A percentile compares a stretch with the other conserved stretches of the same genome.
Conservation (phyloP, 2,888 invertebrate species). For the Pardosa pseudoannulata region DNA sequence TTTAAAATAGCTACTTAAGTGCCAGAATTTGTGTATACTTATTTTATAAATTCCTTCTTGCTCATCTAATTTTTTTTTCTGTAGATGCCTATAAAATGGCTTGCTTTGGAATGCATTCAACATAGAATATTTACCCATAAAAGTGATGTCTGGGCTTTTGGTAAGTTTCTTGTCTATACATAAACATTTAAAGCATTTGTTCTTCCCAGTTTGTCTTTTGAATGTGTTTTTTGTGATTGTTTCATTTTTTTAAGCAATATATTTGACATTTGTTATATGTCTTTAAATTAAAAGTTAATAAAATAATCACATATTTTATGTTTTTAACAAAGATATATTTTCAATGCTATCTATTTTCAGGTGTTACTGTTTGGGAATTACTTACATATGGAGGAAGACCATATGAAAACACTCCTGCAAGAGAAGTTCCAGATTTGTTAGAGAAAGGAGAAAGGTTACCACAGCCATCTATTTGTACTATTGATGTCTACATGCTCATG, state of each 20-base stretch:
- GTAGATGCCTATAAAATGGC: conserved; percentile 98
- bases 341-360: conserved; percentile 75
- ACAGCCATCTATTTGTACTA: conserved; percentile 94
- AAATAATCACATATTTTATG: no score
- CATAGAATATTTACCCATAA: conserved; percentile 97
- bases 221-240: no score
- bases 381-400: conserved; percentile 96
- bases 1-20: no score
- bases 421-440: conserved; percentile 93
- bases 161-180: no score
- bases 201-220: no score
- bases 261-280: no score
- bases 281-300: no score
- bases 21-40: no score
- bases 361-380: conserved; percentile 98
- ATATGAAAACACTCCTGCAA: conserved; percentile 92
- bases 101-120: conserved; percentile 97
- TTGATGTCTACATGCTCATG: conserved; percentile 97
- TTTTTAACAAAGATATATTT: no score
- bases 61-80: no score
- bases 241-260: no score
- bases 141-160: conserved; percentile 99
- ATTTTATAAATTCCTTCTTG: background rate
- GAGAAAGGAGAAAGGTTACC: conserved; percentile 95
- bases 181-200: no score